These are phyloP conservation scores for Dysidea cf. avara DNA, from an alignment of 37 sponge, comb jelly and placozoan genomes.

Conservation along the genomic window DNA sequence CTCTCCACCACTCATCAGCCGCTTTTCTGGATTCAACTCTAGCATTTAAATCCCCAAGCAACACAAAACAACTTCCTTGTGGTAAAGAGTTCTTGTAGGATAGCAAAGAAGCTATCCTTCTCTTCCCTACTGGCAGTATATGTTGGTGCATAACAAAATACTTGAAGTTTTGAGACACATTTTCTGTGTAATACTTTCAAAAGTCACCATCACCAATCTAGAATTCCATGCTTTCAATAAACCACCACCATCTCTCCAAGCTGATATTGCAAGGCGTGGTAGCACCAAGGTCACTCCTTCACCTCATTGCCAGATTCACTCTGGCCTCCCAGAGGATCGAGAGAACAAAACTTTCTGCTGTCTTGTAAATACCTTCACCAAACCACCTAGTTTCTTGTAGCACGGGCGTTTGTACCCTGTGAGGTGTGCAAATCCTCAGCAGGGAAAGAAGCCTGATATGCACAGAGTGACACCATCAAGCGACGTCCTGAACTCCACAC, in stretches of 20 bases:
- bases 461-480: too few relatives aligned
- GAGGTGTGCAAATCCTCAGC: too few relatives aligned
- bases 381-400: too few relatives aligned
- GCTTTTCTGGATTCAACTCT: slow-evolving; percentile 22
- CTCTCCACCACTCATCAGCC: slow-evolving; percentile 7
- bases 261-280: slow-evolving; percentile 10
- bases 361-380: slow-evolving; percentile 21
- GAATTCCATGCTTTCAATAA: slow-evolving; percentile 54
- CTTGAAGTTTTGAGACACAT: background rate
- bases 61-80: slow-evolving; percentile 1
- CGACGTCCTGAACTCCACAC: too few relatives aligned
- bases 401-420: too few relatives aligned
- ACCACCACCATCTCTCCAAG: slow-evolving; percentile 32
- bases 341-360: slow-evolving; percentile 31
- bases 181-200: background rate
- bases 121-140: slow-evolving; percentile 12
- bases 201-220: slow-evolving; percentile 8
- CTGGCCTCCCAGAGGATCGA: slow-evolving; percentile 7
- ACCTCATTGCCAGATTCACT: slow-evolving; percentile 34
- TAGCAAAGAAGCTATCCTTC: slow-evolving; percentile 10
- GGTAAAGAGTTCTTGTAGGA: slow-evolving; percentile 17
- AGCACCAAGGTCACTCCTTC: slow-evolving; percentile 47
- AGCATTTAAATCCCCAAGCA: slow-evolving; percentile 25
- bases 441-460: too few relatives aligned
- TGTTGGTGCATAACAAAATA: slow-evolving; percentile 26